Evolutionary conservation across 2,797 vertebrate genomes (phyloP).

Genomic region (Harpagifer antarcticus): DNA sequence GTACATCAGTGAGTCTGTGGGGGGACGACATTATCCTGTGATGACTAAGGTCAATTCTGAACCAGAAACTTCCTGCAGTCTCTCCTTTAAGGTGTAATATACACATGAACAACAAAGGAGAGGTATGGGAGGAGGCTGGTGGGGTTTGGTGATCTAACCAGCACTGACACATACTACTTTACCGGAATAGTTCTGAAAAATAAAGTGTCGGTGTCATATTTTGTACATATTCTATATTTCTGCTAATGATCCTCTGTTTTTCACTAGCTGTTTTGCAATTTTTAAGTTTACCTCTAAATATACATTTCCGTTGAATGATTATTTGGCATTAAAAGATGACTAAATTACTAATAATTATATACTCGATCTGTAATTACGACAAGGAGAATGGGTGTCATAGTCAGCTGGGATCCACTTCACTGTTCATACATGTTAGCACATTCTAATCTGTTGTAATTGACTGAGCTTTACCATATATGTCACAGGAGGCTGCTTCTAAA

Average conservation of each 20-base stretch:
- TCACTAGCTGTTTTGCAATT: neutral
- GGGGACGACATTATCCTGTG: no score
- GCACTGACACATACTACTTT: neutral
- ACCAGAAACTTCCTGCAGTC: no score
- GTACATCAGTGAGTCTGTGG: no score
- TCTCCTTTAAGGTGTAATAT: no score
- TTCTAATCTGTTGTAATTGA: constrained; percentile 56
- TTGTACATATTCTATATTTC: neutral
- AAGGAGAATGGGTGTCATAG: constrained; percentile 11
- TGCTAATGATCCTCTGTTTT: neutral
- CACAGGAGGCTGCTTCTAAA: constrained; percentile 49
- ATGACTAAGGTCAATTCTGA: no score
- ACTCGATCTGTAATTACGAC: neutral
- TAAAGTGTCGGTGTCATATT: neutral
- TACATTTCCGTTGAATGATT: neutral
- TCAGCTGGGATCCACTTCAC: constrained; percentile 17
- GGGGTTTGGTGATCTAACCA: no score
- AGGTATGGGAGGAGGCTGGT: no score
- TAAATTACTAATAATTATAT: no score
- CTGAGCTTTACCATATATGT: constrained; percentile 46
- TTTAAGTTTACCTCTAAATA: neutral
- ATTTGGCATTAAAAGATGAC: neutral
- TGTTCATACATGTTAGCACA: constrained; percentile 41
- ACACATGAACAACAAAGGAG: no score
- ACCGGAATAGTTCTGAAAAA: neutral